Percentiles rank a stretch among this genome's conserved stretches.
Conservation (phyloP, 2,797 vertebrate genomes). For the Thripadectes ignobilis region DNA sequence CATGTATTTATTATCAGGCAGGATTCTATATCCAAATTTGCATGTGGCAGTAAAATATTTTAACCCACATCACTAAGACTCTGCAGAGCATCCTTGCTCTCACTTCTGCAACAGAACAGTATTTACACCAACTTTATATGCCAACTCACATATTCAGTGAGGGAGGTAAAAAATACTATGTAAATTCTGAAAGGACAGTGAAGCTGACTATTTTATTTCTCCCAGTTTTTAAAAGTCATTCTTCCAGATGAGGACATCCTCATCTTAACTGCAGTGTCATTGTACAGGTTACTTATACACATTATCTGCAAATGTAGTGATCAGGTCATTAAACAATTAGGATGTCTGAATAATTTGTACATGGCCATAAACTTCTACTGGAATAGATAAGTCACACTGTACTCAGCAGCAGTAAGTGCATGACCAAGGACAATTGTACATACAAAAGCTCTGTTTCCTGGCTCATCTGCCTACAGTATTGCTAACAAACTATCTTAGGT, state of each 20-base stretch:
- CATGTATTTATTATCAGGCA: background rate
- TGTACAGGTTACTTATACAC: background rate
- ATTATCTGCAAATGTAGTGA: background rate
- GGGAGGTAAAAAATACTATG: background rate
- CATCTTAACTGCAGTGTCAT: background rate
- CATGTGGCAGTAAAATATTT: background rate
- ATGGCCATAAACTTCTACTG: background rate
- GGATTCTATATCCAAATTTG: background rate
- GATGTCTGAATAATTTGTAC: background rate
- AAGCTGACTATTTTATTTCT: background rate
- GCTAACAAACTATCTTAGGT: background rate
- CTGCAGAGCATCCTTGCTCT: background rate
- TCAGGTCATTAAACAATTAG: background rate
- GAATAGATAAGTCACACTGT: rapidly evolving
- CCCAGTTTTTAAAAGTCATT: background rate
- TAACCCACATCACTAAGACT: background rate
- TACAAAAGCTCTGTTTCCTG: background rate
- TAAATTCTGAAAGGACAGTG: background rate
- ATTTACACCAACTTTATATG: background rate
- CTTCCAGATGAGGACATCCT: background rate
- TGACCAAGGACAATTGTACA: background rate
- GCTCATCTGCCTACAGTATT: background rate
- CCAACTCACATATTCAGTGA: background rate
- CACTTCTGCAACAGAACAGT: background rate
- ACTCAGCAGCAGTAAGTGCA: background rate